phyloP scores from a whole-genome alignment of 2,113 vertebrate species.

The Piaya cayana region DNA sequence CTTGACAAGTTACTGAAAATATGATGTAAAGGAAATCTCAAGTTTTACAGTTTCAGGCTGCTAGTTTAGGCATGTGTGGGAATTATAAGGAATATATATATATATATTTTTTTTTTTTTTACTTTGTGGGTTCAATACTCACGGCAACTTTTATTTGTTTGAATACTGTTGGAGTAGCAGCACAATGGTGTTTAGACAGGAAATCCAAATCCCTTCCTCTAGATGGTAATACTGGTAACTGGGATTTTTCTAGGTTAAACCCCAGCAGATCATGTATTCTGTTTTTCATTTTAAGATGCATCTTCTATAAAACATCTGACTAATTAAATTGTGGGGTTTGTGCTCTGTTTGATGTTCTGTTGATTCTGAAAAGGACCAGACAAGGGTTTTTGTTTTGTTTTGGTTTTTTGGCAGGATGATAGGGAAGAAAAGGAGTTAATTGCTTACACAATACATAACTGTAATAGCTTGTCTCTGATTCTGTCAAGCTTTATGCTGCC shows the following conservation, averaged over 20 bases:
- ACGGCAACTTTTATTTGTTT: slow-evolving; percentile 23
- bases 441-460: background rate
- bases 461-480: background rate
- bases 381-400: background rate
- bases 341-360: slow-evolving; percentile 21
- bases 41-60: background rate
- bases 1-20: slow-evolving; percentile 19
- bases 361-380: slow-evolving; percentile 35
- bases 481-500: background rate
- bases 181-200: background rate
- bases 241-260: slow-evolving; percentile 30
- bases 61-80: background rate
- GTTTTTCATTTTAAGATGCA: slow-evolving; percentile 52
- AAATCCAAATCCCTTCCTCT: slow-evolving; percentile 12
- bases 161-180: background rate
- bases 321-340: slow-evolving; percentile 45
- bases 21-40: background rate
- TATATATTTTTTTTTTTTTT: background rate
- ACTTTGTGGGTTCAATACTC: background rate
- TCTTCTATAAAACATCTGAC: slow-evolving; percentile 45
- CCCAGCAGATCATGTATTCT: background rate
- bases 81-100: background rate
- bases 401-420: background rate
- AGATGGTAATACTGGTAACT: slow-evolving; percentile 1
- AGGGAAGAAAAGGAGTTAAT: background rate